Conservation (phyloP, 2,113 vertebrate genomes). For the Pseudopodoces humilis region DNA sequence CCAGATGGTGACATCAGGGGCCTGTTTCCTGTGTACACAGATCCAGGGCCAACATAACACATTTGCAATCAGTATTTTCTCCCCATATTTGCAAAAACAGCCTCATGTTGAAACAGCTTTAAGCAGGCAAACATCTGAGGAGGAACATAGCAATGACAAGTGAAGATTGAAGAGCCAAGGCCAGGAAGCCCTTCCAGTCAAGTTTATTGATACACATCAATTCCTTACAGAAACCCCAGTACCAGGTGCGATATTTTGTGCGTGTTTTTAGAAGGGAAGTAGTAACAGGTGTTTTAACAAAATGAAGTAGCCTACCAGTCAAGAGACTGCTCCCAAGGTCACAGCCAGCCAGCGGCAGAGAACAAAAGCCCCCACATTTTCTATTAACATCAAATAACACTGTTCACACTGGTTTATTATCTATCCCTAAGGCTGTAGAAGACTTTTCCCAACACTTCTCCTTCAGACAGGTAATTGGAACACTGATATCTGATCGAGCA, state of each 20-base stretch:
- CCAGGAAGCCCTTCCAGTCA: neutral
- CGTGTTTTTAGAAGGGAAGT: neutral
- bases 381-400: neutral
- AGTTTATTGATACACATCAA: neutral
- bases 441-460: neutral
- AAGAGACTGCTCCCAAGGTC: constrained; percentile 20
- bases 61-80: neutral
- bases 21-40: neutral
- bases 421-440: neutral
- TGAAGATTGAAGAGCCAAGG: neutral
- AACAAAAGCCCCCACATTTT: neutral
- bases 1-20: constrained; percentile 14
- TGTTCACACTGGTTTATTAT: neutral
- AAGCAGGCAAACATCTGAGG: neutral
- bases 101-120: neutral
- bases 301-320: neutral
- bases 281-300: neutral
- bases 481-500: neutral
- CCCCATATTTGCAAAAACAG: neutral
- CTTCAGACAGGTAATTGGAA: neutral
- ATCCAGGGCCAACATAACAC: neutral
- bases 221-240: neutral
- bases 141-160: neutral
- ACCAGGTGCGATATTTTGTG: neutral
- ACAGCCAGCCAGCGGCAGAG: neutral